Evolutionary conservation across 2,113 vertebrate genomes (phyloP).

Genomic region (Nesogale talazaci): DNA sequence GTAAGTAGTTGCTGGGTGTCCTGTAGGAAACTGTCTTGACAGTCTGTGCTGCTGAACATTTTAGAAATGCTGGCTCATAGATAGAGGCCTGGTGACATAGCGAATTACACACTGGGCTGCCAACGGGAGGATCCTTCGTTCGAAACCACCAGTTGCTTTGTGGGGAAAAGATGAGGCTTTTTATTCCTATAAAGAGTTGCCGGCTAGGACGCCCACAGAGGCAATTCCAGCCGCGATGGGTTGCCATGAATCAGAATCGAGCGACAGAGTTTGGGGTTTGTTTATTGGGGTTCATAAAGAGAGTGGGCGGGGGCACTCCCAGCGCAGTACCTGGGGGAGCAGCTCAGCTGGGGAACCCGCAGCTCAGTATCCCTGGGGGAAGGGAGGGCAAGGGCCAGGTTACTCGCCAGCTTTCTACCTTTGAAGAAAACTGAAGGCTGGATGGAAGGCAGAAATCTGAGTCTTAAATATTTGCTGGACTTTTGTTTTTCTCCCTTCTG

Average conservation of each 20-base stretch:
- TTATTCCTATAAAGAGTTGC: too few species aligned
- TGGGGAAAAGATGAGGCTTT: too few species aligned
- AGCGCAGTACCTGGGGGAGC: not conserved
- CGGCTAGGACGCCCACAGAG: too few species aligned
- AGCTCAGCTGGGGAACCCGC: not conserved
- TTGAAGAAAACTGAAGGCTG: constrained; percentile 32
- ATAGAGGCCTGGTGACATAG: too few species aligned
- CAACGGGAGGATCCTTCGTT: too few species aligned
- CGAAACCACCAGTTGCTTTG: too few species aligned
- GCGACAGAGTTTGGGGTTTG: too few species aligned
- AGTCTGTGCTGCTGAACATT: not conserved
- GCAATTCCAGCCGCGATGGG: too few species aligned
- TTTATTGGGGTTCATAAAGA: too few species aligned
- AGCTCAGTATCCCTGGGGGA: not conserved
- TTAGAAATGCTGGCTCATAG: not conserved
- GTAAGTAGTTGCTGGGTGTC: not conserved
- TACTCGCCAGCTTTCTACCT: constrained; percentile 30
- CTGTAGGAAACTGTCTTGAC: constrained; percentile 14
- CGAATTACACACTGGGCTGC: too few species aligned
- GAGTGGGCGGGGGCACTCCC: too few species aligned
- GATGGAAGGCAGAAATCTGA: constrained; percentile 50
- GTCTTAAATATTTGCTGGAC: constrained; percentile 8
- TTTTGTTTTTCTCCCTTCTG: constrained; percentile 5
- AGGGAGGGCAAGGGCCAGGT: not conserved
- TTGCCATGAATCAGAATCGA: too few species aligned